phyloP scores from a whole-genome alignment of 2,888 invertebrate species.

The Drosophila barbarae region DNA sequence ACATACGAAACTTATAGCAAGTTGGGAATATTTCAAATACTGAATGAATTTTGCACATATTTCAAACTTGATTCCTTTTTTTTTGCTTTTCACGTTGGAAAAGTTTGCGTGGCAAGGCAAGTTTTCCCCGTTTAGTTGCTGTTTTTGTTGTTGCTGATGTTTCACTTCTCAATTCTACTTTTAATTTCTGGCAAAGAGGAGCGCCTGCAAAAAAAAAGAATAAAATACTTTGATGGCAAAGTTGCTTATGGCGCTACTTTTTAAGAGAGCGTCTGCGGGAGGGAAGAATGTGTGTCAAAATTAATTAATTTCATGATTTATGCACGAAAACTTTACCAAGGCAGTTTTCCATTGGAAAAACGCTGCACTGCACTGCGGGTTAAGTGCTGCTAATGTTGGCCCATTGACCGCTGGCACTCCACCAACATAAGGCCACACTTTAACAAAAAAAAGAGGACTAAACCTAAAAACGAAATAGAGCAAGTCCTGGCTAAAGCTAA shows the following conservation, averaged over 20 bases:
- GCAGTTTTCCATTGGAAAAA: conserved; percentile 26
- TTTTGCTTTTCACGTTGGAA: conserved; percentile 29
- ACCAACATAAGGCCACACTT: conserved; percentile 24
- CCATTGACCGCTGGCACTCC: conserved; percentile 35
- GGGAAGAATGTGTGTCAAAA: conserved; percentile 78
- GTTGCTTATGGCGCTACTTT: conserved; percentile 69
- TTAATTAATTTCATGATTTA: conserved; percentile 80
- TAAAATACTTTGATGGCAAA: conserved; percentile 48
- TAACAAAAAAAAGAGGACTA: not conserved
- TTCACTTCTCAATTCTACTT: conserved; percentile 60
- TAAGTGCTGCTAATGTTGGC: conserved; percentile 59
- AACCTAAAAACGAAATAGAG: conserved; percentile 27
- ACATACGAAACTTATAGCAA: conserved; percentile 54
- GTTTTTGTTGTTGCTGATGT: conserved; percentile 36
- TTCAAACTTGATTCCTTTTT: conserved; percentile 68
- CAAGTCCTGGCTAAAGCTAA: conserved; percentile 32
- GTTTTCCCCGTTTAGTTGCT: conserved; percentile 33
- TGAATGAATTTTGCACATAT: conserved; percentile 75
- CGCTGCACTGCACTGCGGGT: conserved; percentile 22
- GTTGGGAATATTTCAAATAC: conserved; percentile 73
- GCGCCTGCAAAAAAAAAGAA: conserved; percentile 12
- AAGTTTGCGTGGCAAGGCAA: conserved; percentile 53
- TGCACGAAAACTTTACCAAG: conserved; percentile 69
- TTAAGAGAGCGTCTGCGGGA: conserved; percentile 15
- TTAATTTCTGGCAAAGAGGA: conserved; percentile 58